Conservation (phyloP, 2,113 vertebrate species). For the Alethe castanea region DNA sequence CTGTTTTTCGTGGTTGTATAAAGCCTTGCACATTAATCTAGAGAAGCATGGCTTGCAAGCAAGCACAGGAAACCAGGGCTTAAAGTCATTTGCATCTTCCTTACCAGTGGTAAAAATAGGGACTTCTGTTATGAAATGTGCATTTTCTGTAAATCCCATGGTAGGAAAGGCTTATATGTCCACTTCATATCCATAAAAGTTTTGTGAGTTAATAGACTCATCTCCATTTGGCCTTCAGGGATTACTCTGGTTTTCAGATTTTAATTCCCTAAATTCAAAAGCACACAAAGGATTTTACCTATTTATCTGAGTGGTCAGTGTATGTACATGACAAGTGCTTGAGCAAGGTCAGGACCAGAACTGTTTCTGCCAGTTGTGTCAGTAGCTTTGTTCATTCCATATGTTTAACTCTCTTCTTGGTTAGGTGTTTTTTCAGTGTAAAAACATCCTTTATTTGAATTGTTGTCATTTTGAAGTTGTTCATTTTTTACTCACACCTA, state of each 20-base stretch:
- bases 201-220: not conserved
- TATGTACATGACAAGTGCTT: not conserved
- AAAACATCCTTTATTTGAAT: not conserved
- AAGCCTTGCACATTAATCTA: not conserved
- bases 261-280: conserved; percentile 29
- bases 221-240: not conserved
- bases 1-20: not conserved
- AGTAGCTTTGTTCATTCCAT: not conserved
- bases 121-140: not conserved
- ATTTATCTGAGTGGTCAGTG: not conserved
- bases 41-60: not conserved
- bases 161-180: not conserved
- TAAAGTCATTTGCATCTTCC: not conserved
- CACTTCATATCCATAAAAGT: not conserved
- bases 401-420: not conserved
- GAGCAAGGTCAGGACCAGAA: not conserved
- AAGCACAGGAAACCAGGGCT: not conserved
- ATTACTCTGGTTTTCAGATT: not conserved
- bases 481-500: not conserved
- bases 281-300: conserved; percentile 2
- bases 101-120: not conserved
- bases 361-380: not conserved
- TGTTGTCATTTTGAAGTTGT: not conserved
- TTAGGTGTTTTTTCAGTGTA: not conserved
- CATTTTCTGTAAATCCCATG: not conserved